Evolutionary conservation across 2,888 invertebrate species (phyloP), one percentile per base, ranked within the genome.

Genomic region (Leucozona laternaria): DNA sequence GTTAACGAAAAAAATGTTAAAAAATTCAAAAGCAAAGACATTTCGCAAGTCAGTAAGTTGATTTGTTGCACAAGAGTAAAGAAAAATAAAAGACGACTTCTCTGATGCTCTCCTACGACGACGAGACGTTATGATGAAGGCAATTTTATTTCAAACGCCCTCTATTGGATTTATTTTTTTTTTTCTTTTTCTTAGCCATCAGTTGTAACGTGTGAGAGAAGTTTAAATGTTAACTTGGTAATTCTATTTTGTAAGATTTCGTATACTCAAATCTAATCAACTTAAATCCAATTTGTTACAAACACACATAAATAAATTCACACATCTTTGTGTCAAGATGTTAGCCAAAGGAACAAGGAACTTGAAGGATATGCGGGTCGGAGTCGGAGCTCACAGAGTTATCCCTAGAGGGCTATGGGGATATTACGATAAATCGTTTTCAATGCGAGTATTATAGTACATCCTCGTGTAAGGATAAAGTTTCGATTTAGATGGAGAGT

Each of bases 221-320:
- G 62, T 76, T 76, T 50, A 70, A 58, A 34, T 70, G 62, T 66
- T 64, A 50, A 55, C 17, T 31, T 53, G 31, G 66, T 50, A 34
- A 70, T 53, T 68, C 34, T 60, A 62, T 62, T 43, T 62, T 43
- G 43, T 22, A 62, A 45, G 62, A 62, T 62, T 62, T 62, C 28
- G 6, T 62, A 60, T 40, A 28, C 62, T 40, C 28, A 62, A 62
- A 62, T 62, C 62, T 28, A 62, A 62, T 62, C 43, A 62, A 62
- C 25, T 62, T 10, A 25, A 62, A 62, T 62, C 62, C 28, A 62
- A 62, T 43, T 62, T 62, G 25, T 17, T 62, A 8, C 34, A 62
- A 25, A 28, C 34, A 45, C 62, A 40, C 17, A 17, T 17, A 57
- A 31, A 57, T 28, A 31, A 57, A 57, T 34, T 57, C 43, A 62